These are phyloP conservation scores for Leptarthrus brevirostris DNA, from an alignment of 2,888 invertebrate species.

Conservation along the genomic window DNA sequence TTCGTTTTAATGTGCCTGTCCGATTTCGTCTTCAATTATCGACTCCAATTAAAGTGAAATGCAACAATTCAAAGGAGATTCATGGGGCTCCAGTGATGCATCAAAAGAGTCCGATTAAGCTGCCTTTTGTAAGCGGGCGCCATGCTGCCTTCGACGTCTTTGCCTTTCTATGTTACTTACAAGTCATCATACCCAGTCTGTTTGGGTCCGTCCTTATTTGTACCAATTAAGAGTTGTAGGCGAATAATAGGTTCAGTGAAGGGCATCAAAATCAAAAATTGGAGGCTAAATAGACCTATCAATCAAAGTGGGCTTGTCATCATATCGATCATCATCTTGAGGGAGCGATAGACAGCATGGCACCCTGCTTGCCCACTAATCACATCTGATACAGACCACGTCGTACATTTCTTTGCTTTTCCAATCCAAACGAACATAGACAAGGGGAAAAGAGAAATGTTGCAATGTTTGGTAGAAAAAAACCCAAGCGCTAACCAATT, in stretches of 20 bases:
- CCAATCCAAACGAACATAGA: background rate
- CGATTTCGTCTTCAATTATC: too few relatives aligned
- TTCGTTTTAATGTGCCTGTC: too few relatives aligned
- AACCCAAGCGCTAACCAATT: conserved; percentile 1
- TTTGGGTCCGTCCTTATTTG: background rate
- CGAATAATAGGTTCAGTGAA: conserved; percentile 11
- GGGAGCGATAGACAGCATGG: background rate
- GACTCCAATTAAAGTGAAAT: too few relatives aligned
- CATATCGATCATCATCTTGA: conserved; percentile 42
- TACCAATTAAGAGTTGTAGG: conserved; percentile 15
- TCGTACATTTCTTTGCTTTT: background rate
- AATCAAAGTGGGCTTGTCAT: conserved; percentile 51
- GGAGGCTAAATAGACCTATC: conserved; percentile 49
- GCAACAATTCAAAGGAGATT: too few relatives aligned
- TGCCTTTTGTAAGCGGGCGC: too few relatives aligned
- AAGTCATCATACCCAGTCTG: too few relatives aligned
- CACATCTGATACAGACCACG: background rate
- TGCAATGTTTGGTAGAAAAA: too few relatives aligned
- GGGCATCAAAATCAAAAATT: conserved; percentile 37
- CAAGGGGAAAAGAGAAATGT: background rate
- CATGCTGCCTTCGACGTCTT: too few relatives aligned
- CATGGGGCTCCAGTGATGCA: too few relatives aligned
- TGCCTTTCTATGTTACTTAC: too few relatives aligned
- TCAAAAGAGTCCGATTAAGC: too few relatives aligned
- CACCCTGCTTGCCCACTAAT: background rate